Conservation (phyloP, 1,140 invertebrate species). For the Calliphora vicina region DNA sequence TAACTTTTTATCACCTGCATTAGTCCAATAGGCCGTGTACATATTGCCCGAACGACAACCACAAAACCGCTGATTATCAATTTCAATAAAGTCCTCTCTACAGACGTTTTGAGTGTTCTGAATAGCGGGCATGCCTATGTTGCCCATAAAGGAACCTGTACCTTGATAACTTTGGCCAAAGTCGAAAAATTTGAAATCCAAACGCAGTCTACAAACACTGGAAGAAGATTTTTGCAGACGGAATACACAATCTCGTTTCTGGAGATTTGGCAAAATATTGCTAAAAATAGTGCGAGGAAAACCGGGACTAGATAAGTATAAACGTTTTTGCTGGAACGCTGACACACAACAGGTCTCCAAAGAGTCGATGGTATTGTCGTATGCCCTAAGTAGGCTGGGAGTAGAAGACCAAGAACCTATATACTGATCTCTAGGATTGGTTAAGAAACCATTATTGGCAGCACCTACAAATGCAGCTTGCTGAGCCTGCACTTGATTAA, state of each 20-base stretch:
- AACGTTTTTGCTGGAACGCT: constrained; percentile 63
- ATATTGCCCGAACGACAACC: constrained; percentile 67
- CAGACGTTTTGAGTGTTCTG: constrained; percentile 52
- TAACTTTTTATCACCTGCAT: constrained; percentile 56
- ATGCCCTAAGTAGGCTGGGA: not conserved
- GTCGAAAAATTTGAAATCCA: constrained; percentile 68
- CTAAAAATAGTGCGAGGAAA: constrained; percentile 64
- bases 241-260: constrained; percentile 65
- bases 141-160: constrained; percentile 32
- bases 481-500: not conserved
- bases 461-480: not conserved
- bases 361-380: constrained; percentile 38
- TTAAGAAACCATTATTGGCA: not conserved
- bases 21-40: constrained; percentile 54
- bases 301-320: constrained; percentile 67
- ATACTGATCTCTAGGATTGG: constrained; percentile 31
- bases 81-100: constrained; percentile 65
- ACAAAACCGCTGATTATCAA: constrained; percentile 68
- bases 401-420: not conserved
- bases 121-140: constrained; percentile 4
- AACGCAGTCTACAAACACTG: constrained; percentile 65
- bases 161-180: constrained; percentile 56
- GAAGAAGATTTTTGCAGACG: constrained; percentile 64
- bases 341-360: constrained; percentile 61
- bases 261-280: constrained; percentile 47